Conservation (phyloP, 2,797 vertebrate genomes). For the Peromyscus eremicus region DNA sequence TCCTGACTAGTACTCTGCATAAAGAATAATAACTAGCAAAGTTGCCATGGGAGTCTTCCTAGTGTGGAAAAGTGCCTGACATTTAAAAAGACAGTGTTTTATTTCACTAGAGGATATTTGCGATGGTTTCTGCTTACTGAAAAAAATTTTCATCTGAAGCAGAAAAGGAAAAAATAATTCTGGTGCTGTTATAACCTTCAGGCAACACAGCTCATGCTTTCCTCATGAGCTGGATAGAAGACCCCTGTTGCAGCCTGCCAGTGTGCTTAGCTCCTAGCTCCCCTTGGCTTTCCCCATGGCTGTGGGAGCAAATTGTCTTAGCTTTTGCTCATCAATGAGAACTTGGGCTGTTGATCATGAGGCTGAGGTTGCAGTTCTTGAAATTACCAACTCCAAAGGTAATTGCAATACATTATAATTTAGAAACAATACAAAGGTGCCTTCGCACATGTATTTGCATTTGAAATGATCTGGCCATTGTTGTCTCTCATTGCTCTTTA, state of each 20-base stretch:
- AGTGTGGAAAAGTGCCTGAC: background rate
- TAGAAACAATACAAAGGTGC: slow-evolving; percentile 43
- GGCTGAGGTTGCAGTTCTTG: slow-evolving; percentile 42
- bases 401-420: slow-evolving; percentile 33
- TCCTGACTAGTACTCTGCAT: background rate
- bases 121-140: background rate
- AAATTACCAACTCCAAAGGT: slow-evolving; percentile 10
- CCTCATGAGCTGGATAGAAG: background rate
- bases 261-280: background rate
- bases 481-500: background rate
- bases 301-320: slow-evolving; percentile 6
- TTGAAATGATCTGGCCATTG: background rate
- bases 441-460: background rate
- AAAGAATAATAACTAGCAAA: background rate
- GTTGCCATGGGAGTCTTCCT: background rate
- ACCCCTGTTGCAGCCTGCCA: background rate
- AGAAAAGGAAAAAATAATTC: background rate
- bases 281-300: background rate
- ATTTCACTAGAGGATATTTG: background rate
- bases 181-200: background rate
- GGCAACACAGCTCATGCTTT: background rate
- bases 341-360: slow-evolving; percentile 55
- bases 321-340: slow-evolving; percentile 53
- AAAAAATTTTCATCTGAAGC: background rate
- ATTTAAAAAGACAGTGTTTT: background rate